Evolutionary conservation across 1,140 invertebrate species (phyloP), one percentile per base, ranked within the genome.

Genomic region (Lordiphosa collinella): DNA sequence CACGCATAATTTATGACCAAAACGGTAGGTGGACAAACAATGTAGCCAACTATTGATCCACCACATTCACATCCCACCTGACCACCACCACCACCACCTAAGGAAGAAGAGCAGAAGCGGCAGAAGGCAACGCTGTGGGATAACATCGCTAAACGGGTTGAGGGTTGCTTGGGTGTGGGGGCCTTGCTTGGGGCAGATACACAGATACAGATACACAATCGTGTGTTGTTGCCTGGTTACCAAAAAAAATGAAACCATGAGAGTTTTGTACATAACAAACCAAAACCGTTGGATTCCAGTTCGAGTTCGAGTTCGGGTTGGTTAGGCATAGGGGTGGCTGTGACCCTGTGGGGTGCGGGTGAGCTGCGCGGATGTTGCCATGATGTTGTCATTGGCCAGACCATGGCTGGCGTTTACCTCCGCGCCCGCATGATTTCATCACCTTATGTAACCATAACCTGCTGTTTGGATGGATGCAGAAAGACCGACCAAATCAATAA

Each of bases 231-330:
- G 79, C 78, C 73, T 47, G 73, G 78, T 58, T 67, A 82, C 78
- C 63, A 35, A 72, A 70, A 79, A 50, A 47, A 16, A 55, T 29
- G 53, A 67, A 67, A 53, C 63, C 64, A 57, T 47, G 60, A 78
- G 73, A 84, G 72, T 78, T 78, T 67, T 82, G 78, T 82, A 82
- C 78, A 82, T 82, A 82, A 82, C 78, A 82, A 82, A 82, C 76
- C 71, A 69, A 84, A 82, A 65, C 65, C 55, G 40, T 52, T 48
- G 38, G 25, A 11, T 25, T 7, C 5, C 12, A 44, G 29, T 12
- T 11, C 18, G 32, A 40, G 12, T 13, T 48, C 14, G 38, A 29
- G 22, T 78, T 72, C 69, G 63, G 76, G 78, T 72, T 84, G 74
- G 54, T 29, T 29, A 29, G 38, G 35, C 32, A 84, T 72, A 73